Base-by-base conservation (phyloP, 2,797 vertebrate genomes). In the Manis crassicaudata region DNA sequence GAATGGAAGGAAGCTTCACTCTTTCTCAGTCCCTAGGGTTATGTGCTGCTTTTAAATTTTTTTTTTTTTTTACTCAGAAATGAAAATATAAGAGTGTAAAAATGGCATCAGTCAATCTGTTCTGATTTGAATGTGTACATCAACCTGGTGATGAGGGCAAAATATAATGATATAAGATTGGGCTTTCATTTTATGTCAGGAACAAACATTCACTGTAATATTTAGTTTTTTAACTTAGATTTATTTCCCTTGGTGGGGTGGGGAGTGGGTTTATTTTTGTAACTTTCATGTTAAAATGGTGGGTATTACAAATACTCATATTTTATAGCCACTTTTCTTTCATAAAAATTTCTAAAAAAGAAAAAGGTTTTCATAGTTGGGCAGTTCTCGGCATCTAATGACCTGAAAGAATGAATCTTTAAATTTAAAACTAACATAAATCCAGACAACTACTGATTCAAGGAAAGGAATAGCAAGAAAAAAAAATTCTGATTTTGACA, bases 1-100 rank as follows among this genome's bases (percentile, higher is more conserved):
- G 98, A 98, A 99, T 98, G 98, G 98, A 98, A 98, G 92, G 98
- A 98, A 98, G 92, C 95, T 96, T 97, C 96, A 93, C 97, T 96
- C 96, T 95, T 79, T 96, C 95, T 97, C 96, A 94, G 94, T 75
- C 97, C 92, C 86, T 96, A 96, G 43, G 43, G 70, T 58, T 67
- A 93, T 93, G 54, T 27, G 94, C 52, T 79, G 81, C 58, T 97
- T 98, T 92, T 80, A 56, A 75, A 16, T 86, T 50, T 86, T 81
- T 46, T 46, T 46, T 46, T 83, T 96, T 88, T 95, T 90, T 46
- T 35, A 83, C 23, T 67, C 81, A 67, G 65, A 65, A 92, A 94
- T 97, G 93, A 88, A 98, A 96, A 95, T 92, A 96, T 83, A 67
- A 89, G 96, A 97, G 97, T 97, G 79, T 91, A 92, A 96, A 95